Conservation (phyloP, 1,140 invertebrate species). For the Meloidogyne floridensis region DNA sequence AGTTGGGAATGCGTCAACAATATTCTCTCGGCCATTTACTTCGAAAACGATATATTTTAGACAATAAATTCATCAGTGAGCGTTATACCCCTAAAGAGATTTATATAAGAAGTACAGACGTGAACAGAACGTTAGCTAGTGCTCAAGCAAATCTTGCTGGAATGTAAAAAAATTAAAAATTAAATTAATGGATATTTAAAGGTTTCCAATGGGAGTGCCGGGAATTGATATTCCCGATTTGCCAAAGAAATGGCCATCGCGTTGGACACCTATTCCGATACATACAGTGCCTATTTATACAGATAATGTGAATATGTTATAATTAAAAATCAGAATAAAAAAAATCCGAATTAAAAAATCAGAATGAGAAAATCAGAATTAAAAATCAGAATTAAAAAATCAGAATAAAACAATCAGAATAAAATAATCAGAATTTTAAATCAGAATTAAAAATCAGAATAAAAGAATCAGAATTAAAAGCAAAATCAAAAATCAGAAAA, state of each 20-base stretch:
- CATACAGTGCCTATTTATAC: slow-evolving; percentile 59
- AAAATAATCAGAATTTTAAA: too few relatives aligned
- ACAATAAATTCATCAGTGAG: slow-evolving; percentile 34
- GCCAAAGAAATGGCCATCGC: slow-evolving; percentile 35
- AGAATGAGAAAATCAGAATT: too few relatives aligned
- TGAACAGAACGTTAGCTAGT: slow-evolving; percentile 64
- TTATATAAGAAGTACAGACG: slow-evolving; percentile 61
- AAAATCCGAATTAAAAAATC: too few relatives aligned
- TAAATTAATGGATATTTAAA: too few relatives aligned
- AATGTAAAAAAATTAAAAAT: slow-evolving; percentile 23
- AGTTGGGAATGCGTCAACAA: slow-evolving; percentile 56
- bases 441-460: too few relatives aligned
- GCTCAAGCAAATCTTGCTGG: slow-evolving; percentile 66
- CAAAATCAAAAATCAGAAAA: too few relatives aligned
- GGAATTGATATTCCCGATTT: slow-evolving; percentile 45
- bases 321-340: too few relatives aligned
- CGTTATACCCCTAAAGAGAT: slow-evolving; percentile 47
- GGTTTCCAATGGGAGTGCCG: slow-evolving; percentile 55
- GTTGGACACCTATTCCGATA: slow-evolving; percentile 67
- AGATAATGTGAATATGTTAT: slow-evolving; percentile 39
- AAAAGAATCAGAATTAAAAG: too few relatives aligned
- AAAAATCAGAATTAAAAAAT: too few relatives aligned
- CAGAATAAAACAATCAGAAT: too few relatives aligned
- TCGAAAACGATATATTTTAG: slow-evolving; percentile 36
- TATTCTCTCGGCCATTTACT: slow-evolving; percentile 44